Conservation (phyloP, 2,888 invertebrate genomes). For the Eupeodes luniger region DNA sequence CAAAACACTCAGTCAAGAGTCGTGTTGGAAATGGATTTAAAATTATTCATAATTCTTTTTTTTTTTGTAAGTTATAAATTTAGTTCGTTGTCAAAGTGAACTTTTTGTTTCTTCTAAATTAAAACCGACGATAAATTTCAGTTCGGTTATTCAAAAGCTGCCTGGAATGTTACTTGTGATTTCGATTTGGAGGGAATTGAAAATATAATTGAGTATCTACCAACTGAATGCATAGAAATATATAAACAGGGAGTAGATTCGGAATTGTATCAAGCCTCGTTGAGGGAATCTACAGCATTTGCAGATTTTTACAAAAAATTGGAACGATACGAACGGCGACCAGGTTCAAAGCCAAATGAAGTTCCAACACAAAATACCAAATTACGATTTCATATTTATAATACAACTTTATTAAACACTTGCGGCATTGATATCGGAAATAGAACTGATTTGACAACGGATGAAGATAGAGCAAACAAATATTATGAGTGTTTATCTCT, state of each 20-base stretch:
- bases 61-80: constrained; percentile 41
- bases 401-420: constrained; percentile 1
- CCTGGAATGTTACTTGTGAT: constrained; percentile 64
- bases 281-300: constrained; percentile 44
- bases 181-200: constrained; percentile 53
- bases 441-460: constrained; percentile 28
- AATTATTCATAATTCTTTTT: neutral
- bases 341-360: constrained; percentile 13
- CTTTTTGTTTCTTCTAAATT: neutral
- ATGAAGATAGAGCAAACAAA: constrained; percentile 23
- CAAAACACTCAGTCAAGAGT: too few species aligned
- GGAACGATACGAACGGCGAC: constrained; percentile 13
- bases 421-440: constrained; percentile 21
- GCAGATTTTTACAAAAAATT: constrained; percentile 27
- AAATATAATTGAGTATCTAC: constrained; percentile 45
- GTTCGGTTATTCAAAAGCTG: constrained; percentile 30
- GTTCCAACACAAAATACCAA: neutral
- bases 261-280: constrained; percentile 33
- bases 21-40: neutral
- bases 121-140: neutral
- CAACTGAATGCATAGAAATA: constrained; percentile 48
- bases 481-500: constrained; percentile 42
- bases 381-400: constrained; percentile 53
- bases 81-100: neutral
- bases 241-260: constrained; percentile 23